These are phyloP conservation scores for Megalops atlanticus DNA, from an alignment of 2,113 vertebrate genomes.

Conservation along the genomic window DNA sequence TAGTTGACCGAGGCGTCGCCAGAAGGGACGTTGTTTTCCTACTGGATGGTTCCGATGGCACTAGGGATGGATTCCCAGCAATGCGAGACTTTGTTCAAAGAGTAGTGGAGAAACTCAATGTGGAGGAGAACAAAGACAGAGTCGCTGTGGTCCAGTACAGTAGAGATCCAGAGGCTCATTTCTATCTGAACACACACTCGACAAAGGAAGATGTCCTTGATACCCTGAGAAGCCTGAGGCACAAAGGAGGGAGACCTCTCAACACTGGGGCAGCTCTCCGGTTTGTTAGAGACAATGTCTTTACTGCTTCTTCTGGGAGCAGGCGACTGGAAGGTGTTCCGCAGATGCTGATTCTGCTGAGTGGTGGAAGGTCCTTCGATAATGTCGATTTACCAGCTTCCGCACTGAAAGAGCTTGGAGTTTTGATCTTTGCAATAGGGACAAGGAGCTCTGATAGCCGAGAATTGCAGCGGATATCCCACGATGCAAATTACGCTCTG, in stretches of 20 bases:
- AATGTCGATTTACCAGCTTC: conserved; percentile 34
- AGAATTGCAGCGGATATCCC: conserved; percentile 43
- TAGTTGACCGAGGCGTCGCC: conserved; percentile 75
- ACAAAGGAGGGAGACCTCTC: conserved; percentile 67
- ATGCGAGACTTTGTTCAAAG: conserved; percentile 67
- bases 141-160: conserved; percentile 74
- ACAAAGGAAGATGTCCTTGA: no score
- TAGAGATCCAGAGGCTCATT: conserved; percentile 56
- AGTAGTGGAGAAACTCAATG: conserved; percentile 59
- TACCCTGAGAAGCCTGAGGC: conserved; percentile 23
- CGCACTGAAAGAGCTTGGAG: conserved; percentile 45
- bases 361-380: conserved; percentile 48
- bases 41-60: conserved; percentile 52
- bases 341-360: conserved; percentile 53
- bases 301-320: conserved; percentile 22
- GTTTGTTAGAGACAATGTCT: conserved; percentile 21
- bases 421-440: conserved; percentile 49
- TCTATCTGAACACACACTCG: conserved; percentile 60
- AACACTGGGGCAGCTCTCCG: neutral
- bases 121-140: conserved; percentile 59
- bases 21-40: conserved; percentile 76
- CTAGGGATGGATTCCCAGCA: conserved; percentile 53
- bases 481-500: conserved; percentile 25
- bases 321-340: conserved; percentile 37
- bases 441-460: conserved; percentile 36